These are phyloP conservation scores for Acanthiza pusilla DNA, from an alignment of 2,797 vertebrate species.

Conservation along the genomic window DNA sequence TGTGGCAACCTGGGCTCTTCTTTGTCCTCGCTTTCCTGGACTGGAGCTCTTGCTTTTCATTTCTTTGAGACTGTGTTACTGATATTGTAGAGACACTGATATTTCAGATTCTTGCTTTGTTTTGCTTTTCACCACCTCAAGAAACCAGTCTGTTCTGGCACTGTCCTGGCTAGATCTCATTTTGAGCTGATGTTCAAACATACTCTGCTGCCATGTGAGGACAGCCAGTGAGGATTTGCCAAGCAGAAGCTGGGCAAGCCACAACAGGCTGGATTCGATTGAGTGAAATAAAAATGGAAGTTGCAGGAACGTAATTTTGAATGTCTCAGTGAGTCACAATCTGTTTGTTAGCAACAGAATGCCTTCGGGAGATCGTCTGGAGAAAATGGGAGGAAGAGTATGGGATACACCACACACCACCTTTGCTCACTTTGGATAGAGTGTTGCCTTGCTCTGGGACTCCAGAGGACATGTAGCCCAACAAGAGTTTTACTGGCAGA, in stretches of 20 bases:
- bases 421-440: not conserved
- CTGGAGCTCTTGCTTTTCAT: not conserved
- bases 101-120: not conserved
- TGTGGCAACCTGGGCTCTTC: not conserved
- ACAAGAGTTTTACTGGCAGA: not conserved
- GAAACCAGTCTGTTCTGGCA: not conserved
- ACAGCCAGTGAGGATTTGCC: not conserved
- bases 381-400: not conserved
- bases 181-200: not conserved
- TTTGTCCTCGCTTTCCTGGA: not conserved
- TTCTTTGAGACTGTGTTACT: not conserved
- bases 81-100: not conserved
- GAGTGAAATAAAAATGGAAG: not conserved
- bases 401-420: not conserved
- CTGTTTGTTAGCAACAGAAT: conserved; percentile 1
- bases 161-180: not conserved
- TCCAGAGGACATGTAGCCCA: not conserved
- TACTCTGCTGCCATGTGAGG: not conserved
- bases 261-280: not conserved
- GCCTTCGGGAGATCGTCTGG: not conserved
- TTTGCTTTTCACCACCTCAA: not conserved
- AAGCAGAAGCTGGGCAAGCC: not conserved
- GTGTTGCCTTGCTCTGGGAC: not conserved
- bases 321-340: conserved; percentile 16
- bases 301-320: not conserved